A percentile compares a stretch with the other conserved stretches of the same genome.
These are phyloP conservation scores for Sebastes iracundus DNA, from an alignment of 2,797 vertebrate genomes.

Conservation along the genomic window DNA sequence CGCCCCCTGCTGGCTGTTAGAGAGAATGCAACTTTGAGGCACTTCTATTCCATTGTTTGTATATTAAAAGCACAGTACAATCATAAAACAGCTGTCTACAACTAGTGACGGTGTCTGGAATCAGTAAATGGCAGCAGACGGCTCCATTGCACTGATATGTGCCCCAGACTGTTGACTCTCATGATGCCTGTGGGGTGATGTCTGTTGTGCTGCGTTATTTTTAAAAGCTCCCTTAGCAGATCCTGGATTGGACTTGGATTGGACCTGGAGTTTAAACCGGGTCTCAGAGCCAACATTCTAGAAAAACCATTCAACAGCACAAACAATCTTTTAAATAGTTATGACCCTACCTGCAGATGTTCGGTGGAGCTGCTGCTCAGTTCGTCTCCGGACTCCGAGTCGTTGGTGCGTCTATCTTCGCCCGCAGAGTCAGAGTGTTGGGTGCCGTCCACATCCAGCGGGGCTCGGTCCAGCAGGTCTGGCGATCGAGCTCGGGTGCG, in stretches of 20 bases:
- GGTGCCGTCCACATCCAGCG: conserved; percentile 77
- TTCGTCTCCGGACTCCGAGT: conserved; percentile 97
- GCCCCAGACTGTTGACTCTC: background rate
- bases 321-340: background rate
- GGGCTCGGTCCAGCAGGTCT: conserved; percentile 38
- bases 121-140: background rate
- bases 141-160: background rate
- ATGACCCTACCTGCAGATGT: conserved; percentile 88
- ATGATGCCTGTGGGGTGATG: background rate
- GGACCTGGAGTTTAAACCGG: background rate
- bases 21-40: too few relatives aligned
- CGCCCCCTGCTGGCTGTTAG: too few relatives aligned
- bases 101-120: too few relatives aligned
- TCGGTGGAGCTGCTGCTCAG: conserved; percentile 97
- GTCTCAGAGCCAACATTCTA: background rate
- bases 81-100: background rate
- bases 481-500: conserved; percentile 57
- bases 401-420: conserved; percentile 90
- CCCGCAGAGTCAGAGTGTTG: conserved; percentile 87
- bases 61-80: background rate
- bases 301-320: background rate
- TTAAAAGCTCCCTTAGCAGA: background rate
- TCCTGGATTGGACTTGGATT: background rate
- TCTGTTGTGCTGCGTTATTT: background rate
- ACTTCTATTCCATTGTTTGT: background rate